Conservation (phyloP, 2,113 vertebrate species). For the Mohoua ochrocephala region DNA sequence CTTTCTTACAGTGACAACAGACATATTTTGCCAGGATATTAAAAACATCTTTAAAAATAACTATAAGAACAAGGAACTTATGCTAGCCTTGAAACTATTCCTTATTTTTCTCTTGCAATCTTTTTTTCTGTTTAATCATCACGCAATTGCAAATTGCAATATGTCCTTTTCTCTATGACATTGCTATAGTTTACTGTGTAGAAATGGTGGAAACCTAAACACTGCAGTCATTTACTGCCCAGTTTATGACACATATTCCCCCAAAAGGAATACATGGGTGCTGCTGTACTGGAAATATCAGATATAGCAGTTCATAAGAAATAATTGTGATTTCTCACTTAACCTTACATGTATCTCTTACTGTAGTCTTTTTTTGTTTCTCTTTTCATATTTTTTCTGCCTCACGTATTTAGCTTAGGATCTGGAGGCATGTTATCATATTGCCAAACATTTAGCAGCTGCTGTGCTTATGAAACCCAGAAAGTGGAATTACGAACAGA, state of each 20-base stretch:
- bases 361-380: background rate
- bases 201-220: background rate
- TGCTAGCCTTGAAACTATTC: background rate
- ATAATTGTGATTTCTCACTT: background rate
- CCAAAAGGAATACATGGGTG: background rate
- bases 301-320: background rate
- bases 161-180: background rate
- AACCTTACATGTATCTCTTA: background rate
- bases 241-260: background rate
- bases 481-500: background rate
- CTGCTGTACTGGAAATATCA: background rate
- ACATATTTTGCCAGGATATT: background rate
- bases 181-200: background rate
- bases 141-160: background rate
- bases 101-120: background rate
- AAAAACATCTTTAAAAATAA: background rate
- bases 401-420: background rate
- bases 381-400: background rate
- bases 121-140: background rate
- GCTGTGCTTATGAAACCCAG: background rate
- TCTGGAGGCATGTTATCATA: background rate
- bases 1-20: background rate
- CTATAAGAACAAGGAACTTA: background rate
- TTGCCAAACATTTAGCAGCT: background rate
- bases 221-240: background rate